A percentile compares a stretch with the other conserved stretches of the same genome.
These are phyloP conservation scores for Belgica antarctica DNA, from an alignment of 2,888 invertebrate genomes.

Conservation along the genomic window DNA sequence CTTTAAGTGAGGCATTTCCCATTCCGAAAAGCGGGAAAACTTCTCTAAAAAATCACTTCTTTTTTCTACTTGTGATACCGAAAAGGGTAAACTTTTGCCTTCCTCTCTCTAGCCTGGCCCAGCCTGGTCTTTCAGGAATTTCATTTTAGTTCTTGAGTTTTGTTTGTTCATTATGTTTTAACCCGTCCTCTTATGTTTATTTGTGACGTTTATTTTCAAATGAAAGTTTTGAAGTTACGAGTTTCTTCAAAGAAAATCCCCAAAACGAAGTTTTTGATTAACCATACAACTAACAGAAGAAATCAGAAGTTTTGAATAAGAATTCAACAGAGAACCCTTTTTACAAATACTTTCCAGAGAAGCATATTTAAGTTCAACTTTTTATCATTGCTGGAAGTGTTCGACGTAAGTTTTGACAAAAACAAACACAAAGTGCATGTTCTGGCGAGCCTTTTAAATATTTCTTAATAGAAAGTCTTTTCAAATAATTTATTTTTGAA, in stretches of 20 bases:
- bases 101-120: too few relatives aligned
- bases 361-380: constrained; percentile 10
- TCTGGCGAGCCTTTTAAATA: constrained; percentile 24
- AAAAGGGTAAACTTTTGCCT: not conserved
- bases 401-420: constrained; percentile 27
- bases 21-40: not conserved
- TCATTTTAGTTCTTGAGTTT: constrained; percentile 3
- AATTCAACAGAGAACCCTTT: constrained; percentile 5
- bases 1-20: not conserved
- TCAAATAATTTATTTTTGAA: constrained; percentile 16
- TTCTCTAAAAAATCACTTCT: constrained; percentile 2
- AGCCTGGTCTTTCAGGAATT: too few relatives aligned
- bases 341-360: constrained; percentile 29
- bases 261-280: constrained; percentile 12
- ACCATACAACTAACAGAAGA: constrained; percentile 1
- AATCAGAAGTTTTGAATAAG: not conserved
- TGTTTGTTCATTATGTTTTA: not conserved
- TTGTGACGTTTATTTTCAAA: not conserved
- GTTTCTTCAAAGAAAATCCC: not conserved
- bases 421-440: constrained; percentile 32
- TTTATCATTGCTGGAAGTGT: constrained; percentile 31
- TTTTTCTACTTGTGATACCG: not conserved
- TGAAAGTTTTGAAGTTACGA: constrained; percentile 8
- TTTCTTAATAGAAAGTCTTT: constrained; percentile 34
- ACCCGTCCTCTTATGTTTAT: not conserved